A percentile compares a stretch with the other conserved stretches of the same genome.
phyloP scores from a whole-genome alignment of 2,888 invertebrate species.

The Flexamia atlantica region DNA sequence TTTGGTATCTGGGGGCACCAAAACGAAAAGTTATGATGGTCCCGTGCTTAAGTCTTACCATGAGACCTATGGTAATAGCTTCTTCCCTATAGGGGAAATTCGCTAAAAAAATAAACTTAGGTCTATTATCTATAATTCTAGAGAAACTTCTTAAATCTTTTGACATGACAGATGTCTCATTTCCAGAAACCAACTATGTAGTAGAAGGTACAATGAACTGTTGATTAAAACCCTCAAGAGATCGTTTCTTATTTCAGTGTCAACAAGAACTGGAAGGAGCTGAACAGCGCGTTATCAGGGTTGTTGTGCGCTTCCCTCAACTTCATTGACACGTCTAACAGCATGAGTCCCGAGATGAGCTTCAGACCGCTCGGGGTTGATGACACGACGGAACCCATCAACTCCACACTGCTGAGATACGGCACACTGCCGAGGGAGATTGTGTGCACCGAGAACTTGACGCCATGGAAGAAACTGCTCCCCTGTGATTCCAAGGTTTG shows the following conservation, averaged over 20 bases:
- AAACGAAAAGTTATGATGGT: too few species aligned
- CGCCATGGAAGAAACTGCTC: conserved; percentile 98
- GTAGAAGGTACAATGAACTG: too few species aligned
- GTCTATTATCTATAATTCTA: too few species aligned
- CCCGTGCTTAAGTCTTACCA: too few species aligned
- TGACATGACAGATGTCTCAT: too few species aligned
- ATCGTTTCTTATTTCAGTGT: conserved; percentile 78
- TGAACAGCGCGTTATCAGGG: conserved; percentile 95
- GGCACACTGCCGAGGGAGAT: conserved; percentile 96
- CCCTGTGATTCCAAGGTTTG: conserved; percentile 92
- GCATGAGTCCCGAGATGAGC: conserved; percentile 89
- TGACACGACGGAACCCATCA: conserved; percentile 73
- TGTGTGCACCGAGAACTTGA: conserved; percentile 99
- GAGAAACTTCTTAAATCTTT: too few species aligned
- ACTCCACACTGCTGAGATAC: conserved; percentile 83
- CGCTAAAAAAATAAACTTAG: too few species aligned
- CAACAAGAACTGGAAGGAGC: conserved; percentile 90
- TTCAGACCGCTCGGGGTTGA: conserved; percentile 86
- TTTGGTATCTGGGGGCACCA: too few species aligned
- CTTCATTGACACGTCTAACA: conserved; percentile 92
- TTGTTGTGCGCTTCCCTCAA: conserved; percentile 97
- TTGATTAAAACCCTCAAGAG: too few species aligned
- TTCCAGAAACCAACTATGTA: too few species aligned
- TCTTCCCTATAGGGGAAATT: too few species aligned
- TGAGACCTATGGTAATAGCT: too few species aligned